Percentiles rank a stretch among this genome's conserved stretches.
Evolutionary conservation across 2,113 vertebrate species (phyloP).

Genomic region (Chaetura pelagica): DNA sequence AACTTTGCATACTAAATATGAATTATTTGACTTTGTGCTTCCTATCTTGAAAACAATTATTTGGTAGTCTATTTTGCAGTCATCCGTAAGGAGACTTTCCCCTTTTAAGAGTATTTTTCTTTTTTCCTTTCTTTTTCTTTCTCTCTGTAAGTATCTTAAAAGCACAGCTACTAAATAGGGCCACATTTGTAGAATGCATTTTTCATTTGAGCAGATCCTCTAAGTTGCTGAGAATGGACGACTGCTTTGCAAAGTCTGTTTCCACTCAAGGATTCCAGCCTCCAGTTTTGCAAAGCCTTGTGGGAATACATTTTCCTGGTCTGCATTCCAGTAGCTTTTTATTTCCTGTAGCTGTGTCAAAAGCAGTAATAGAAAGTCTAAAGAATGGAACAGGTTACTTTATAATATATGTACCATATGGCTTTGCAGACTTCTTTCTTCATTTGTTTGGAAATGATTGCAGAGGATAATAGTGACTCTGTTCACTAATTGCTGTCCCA

Average conservation of each 20-base stretch:
- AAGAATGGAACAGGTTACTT: slow-evolving; percentile 73
- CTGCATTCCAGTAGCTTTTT: slow-evolving; percentile 81
- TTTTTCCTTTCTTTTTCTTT: background rate
- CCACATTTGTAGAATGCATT: slow-evolving; percentile 50
- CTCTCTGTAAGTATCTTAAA: slow-evolving; percentile 4
- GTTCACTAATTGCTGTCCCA: slow-evolving; percentile 41
- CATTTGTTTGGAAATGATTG: slow-evolving; percentile 54
- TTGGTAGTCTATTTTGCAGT: background rate
- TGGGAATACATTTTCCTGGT: slow-evolving; percentile 76
- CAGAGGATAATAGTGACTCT: slow-evolving; percentile 44
- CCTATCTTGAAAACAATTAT: background rate
- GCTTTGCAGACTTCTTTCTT: slow-evolving; percentile 31
- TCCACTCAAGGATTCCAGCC: slow-evolving; percentile 76
- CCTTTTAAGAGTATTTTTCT: background rate
- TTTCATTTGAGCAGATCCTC: slow-evolving; percentile 54
- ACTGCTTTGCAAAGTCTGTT: slow-evolving; percentile 75
- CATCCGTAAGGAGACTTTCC: background rate
- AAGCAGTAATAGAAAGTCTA: slow-evolving; percentile 69
- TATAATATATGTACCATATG: slow-evolving; percentile 74
- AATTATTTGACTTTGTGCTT: background rate
- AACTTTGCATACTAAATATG: background rate
- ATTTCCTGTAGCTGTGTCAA: slow-evolving; percentile 80
- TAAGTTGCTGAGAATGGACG: slow-evolving; percentile 56
- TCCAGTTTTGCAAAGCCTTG: slow-evolving; percentile 77
- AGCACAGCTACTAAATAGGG: slow-evolving; percentile 31